Percentiles rank a stretch among this genome's conserved stretches.
phyloP scores from a whole-genome alignment of 2,888 invertebrate species.

The Eugnorisma glareosa region DNA sequence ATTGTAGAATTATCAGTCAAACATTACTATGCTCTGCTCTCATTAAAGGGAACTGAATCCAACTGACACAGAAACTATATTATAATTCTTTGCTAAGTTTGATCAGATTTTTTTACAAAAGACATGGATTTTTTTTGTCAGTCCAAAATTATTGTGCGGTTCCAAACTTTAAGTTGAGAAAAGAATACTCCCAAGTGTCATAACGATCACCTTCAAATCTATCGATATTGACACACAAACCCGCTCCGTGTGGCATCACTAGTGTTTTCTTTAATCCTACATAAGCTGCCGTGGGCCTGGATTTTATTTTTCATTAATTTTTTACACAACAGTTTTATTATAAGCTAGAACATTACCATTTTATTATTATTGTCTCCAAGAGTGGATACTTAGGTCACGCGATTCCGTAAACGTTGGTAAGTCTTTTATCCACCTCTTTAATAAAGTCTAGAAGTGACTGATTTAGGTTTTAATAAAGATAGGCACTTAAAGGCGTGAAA shows the following conservation, averaged over 20 bases:
- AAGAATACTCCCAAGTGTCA: background rate
- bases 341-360: slow-evolving; percentile 42
- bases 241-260: slow-evolving; percentile 62
- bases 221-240: slow-evolving; percentile 68
- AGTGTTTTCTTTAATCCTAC: slow-evolving; percentile 79
- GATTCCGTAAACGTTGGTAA: slow-evolving; percentile 18
- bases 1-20: background rate
- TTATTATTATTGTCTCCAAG: slow-evolving; percentile 30
- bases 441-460: background rate
- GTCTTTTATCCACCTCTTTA: background rate
- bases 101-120: background rate
- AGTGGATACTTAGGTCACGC: slow-evolving; percentile 46
- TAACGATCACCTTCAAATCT: slow-evolving; percentile 37
- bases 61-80: background rate
- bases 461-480: background rate
- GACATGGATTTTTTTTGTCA: background rate
- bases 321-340: slow-evolving; percentile 52
- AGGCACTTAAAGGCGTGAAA: background rate
- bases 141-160: background rate
- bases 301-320: slow-evolving; percentile 76
- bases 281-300: slow-evolving; percentile 74
- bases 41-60: background rate
- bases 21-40: background rate
- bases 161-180: background rate
- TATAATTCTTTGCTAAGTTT: background rate